These are phyloP conservation scores for Melanocharis versteri DNA, from an alignment of 2,113 vertebrate genomes.

Conservation along the genomic window DNA sequence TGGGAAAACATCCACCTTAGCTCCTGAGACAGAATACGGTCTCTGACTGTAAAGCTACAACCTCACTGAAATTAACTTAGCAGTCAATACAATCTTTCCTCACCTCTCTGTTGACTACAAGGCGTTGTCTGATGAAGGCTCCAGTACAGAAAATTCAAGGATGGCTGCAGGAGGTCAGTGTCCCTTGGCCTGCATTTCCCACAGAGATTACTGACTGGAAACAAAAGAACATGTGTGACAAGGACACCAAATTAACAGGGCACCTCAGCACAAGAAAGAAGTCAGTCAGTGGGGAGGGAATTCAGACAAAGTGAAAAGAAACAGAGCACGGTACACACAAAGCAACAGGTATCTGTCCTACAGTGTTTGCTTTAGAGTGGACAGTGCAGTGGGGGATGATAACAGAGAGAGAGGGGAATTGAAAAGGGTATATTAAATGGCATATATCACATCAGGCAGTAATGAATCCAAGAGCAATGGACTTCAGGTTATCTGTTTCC, in stretches of 20 bases:
- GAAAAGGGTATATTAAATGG: not conserved
- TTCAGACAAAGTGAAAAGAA: not conserved
- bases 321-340: not conserved
- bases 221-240: not conserved
- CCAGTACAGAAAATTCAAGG: constrained; percentile 89
- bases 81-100: not conserved
- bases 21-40: not conserved
- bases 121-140: constrained; percentile 79
- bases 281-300: not conserved
- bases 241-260: not conserved
- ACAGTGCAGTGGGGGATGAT: not conserved
- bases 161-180: constrained; percentile 80
- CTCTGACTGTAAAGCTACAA: not conserved
- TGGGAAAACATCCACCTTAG: not conserved
- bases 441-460: not conserved
- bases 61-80: not conserved
- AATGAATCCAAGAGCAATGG: not conserved
- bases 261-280: not conserved
- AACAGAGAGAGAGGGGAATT: not conserved
- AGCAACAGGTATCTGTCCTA: not conserved
- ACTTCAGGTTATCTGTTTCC: not conserved
- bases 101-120: constrained; percentile 85
- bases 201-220: constrained; percentile 85
- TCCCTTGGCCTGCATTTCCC: constrained; percentile 76
- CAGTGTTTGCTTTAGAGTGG: not conserved